These are phyloP conservation scores for Limenitis camilla DNA, from an alignment of 2,888 invertebrate genomes.

Conservation along the genomic window DNA sequence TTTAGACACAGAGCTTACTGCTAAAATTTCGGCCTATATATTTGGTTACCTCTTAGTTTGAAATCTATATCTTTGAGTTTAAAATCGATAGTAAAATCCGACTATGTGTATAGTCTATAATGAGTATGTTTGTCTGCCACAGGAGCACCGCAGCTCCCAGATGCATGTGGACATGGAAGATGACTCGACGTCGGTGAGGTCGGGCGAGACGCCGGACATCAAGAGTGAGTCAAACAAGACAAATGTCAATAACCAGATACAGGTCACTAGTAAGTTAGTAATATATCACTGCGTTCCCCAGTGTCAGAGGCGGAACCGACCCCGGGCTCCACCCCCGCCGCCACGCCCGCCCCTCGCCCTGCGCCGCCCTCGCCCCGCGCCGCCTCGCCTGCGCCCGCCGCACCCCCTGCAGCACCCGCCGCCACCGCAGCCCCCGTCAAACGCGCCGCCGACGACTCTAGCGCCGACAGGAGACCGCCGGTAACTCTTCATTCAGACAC, in stretches of 20 bases:
- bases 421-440: conserved; percentile 39
- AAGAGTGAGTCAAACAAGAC: conserved; percentile 75
- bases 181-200: conserved; percentile 89
- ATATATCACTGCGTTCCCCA: conserved; percentile 17
- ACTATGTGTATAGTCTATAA: conserved; percentile 1
- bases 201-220: conserved; percentile 85
- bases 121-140: conserved; percentile 30
- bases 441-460: conserved; percentile 63
- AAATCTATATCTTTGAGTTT: too few relatives aligned
- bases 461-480: conserved; percentile 86
- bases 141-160: conserved; percentile 94
- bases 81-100: too few relatives aligned
- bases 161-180: conserved; percentile 93
- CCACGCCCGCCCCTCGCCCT: conserved; percentile 24
- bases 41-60: too few relatives aligned
- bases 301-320: conserved; percentile 52
- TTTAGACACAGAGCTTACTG: too few relatives aligned
- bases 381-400: conserved; percentile 21
- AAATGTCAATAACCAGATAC: background rate
- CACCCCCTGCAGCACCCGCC: conserved; percentile 19
- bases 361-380: conserved; percentile 22
- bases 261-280: background rate
- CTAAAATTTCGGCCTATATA: too few relatives aligned
- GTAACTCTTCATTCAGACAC: conserved; percentile 51
- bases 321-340: conserved; percentile 30